Base-by-base conservation (phyloP, 2,113 vertebrate species). In the Tetrax tetrax region DNA sequence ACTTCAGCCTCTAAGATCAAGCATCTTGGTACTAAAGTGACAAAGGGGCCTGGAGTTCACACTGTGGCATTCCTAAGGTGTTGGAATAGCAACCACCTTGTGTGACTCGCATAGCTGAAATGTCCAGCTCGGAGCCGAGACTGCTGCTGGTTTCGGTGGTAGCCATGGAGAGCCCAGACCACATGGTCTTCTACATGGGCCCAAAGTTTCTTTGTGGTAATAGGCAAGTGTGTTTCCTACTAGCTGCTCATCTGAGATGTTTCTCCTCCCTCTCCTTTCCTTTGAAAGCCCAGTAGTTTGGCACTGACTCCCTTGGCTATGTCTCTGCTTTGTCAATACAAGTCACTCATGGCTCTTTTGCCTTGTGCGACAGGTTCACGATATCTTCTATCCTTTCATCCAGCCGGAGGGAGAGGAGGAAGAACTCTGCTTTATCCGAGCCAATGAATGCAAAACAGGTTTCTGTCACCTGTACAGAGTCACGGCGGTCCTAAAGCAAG, bases 391-490 rank as follows among this genome's bases (percentile, higher is more conserved):
- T 92, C 98, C 99, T 31, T 99, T 99, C 96, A 93, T 99, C 95
- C 99, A 99, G 68, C 98, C 97, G 0, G 98, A 98, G 93, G 99
- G 99, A 22, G 98, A 97, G 75, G 98, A 99, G 50, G 98, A 99
- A 20, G 99, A 99, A 65, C 98, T 99, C 91, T 98, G 97, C 72
- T 99, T 99, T 95, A 98, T 99, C 94, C 99, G 99, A 83, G 98
- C 99, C 96, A 99, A 99, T 2, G 99, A 99, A 93, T 99, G 99
- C 74, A 99, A 99, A 93, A 99, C 98, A 0, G 99, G 99, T 29
- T 99, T 99, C 97, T 99, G 99, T 89, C 99, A 99, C 97, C 97
- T 99, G 75, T 99, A 99, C 98, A 98, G 97, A 96, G 98, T 99
- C 95, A 99, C 98, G 0, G 98, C 98, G 4, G 3, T 98, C 61